phyloP scores from a whole-genome alignment of 2,888 invertebrate genomes.

The Eurytoma adleriae region DNA sequence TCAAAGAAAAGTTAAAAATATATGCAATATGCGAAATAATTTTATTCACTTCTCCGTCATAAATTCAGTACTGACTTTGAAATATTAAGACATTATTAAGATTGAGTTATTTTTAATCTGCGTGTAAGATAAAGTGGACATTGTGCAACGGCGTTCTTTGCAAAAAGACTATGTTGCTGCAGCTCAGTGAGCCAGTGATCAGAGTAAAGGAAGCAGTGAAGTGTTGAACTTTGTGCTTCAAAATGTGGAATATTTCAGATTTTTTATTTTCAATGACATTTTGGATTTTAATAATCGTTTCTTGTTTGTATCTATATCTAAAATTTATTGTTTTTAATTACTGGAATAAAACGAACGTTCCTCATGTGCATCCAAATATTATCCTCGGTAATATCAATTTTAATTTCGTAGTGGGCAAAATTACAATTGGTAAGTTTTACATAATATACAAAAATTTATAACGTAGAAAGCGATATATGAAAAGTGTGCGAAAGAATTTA shows the following conservation, averaged over 20 bases:
- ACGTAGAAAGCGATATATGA: neutral
- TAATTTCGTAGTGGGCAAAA: constrained; percentile 57
- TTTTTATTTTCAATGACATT: constrained; percentile 14
- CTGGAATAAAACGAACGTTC: constrained; percentile 64
- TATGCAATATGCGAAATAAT: no score
- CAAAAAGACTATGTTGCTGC: neutral
- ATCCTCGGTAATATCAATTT: constrained; percentile 61
- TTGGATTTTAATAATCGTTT: constrained; percentile 15
- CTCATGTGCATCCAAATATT: constrained; percentile 59
- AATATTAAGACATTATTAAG: no score
- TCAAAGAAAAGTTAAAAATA: no score
- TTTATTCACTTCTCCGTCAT: no score
- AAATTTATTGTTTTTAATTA: constrained; percentile 62
- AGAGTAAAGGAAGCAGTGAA: no score
- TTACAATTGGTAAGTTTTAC: constrained; percentile 58
- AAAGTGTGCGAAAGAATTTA: no score
- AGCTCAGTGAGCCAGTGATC: no score
- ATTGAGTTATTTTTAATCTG: no score
- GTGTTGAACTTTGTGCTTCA: neutral
- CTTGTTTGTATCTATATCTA: constrained; percentile 62
- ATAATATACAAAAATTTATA: neutral
- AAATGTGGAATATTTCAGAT: constrained; percentile 2
- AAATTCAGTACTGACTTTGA: no score
- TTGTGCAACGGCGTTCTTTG: no score
- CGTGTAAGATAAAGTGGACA: no score